These are phyloP conservation scores for Dromas ardeola DNA, from an alignment of 2,113 vertebrate genomes.

Conservation along the genomic window DNA sequence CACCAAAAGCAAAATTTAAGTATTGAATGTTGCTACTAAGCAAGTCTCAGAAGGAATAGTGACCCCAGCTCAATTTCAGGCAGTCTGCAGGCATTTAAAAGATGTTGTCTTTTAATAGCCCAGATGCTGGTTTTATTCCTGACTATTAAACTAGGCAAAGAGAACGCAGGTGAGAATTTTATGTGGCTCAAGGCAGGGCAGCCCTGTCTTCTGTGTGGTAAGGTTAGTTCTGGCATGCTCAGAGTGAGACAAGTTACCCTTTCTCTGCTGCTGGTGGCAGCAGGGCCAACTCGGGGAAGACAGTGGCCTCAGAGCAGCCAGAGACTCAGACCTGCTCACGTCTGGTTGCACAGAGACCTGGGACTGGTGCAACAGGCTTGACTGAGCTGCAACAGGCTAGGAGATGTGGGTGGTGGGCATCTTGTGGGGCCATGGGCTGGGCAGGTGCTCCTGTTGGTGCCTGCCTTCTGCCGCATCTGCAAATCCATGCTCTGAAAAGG, in stretches of 20 bases:
- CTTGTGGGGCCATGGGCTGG: rapidly evolving
- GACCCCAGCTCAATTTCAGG: not conserved
- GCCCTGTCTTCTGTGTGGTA: not conserved
- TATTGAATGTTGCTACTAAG: not conserved
- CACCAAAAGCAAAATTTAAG: not conserved
- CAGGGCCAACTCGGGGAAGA: not conserved
- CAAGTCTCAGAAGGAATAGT: not conserved
- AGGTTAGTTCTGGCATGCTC: not conserved
- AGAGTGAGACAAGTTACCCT: not conserved
- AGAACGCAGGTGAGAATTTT: not conserved
- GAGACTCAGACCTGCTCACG: not conserved
- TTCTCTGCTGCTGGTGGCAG: not conserved
- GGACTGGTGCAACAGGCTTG: not conserved
- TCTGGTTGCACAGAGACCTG: not conserved
- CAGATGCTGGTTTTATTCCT: not conserved
- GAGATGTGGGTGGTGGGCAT: not conserved
- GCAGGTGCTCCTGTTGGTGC: not conserved
- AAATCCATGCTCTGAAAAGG: not conserved
- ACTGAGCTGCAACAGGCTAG: not conserved
- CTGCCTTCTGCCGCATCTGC: not conserved
- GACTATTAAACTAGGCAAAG: not conserved
- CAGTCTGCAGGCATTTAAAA: not conserved
- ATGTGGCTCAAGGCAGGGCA: not conserved
- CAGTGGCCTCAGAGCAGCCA: not conserved
- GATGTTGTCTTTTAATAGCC: not conserved